These are phyloP conservation scores for Aplocera efformata DNA, from an alignment of 2,888 invertebrate genomes.

Conservation along the genomic window DNA sequence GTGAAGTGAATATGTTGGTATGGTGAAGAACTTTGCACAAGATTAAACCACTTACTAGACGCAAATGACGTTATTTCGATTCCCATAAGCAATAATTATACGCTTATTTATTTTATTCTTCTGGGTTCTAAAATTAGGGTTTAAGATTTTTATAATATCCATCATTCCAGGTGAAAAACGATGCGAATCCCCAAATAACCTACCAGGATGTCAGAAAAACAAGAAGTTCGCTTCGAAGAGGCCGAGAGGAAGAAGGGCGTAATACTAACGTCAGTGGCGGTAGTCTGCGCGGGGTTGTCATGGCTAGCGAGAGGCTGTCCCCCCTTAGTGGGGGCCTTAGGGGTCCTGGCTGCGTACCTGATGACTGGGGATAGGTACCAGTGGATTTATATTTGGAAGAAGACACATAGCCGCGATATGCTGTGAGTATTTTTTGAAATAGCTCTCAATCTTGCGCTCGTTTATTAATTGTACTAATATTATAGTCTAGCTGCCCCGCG, in stretches of 20 bases:
- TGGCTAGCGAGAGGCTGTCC: constrained; percentile 50
- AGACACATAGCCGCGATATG: constrained; percentile 62
- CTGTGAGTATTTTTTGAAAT: constrained; percentile 48
- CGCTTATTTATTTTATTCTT: too few relatives aligned
- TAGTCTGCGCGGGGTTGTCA: constrained; percentile 39
- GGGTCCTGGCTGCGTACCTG: constrained; percentile 50
- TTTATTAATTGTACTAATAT: too few relatives aligned
- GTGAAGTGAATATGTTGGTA: too few relatives aligned
- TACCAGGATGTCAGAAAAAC: constrained; percentile 69
- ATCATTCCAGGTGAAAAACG: constrained; percentile 15
- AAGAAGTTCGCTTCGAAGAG: constrained; percentile 66
- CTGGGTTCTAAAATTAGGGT: too few relatives aligned
- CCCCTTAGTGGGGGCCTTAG: constrained; percentile 41
- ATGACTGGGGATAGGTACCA: constrained; percentile 71
- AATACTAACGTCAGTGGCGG: constrained; percentile 48
- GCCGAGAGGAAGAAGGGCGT: constrained; percentile 53
- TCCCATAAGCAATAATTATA: too few relatives aligned
- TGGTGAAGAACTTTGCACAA: too few relatives aligned
- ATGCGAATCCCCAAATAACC: constrained; percentile 36
- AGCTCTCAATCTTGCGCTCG: neutral
- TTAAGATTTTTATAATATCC: neutral
- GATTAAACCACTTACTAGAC: too few relatives aligned
- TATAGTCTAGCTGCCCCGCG: too few relatives aligned
- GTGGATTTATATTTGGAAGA: constrained; percentile 72
- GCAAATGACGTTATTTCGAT: too few relatives aligned